Percentiles rank a stretch among this genome's conserved stretches.
These are phyloP conservation scores for Eurytoma adleriae DNA, from an alignment of 2,888 invertebrate species.

Conservation along the genomic window DNA sequence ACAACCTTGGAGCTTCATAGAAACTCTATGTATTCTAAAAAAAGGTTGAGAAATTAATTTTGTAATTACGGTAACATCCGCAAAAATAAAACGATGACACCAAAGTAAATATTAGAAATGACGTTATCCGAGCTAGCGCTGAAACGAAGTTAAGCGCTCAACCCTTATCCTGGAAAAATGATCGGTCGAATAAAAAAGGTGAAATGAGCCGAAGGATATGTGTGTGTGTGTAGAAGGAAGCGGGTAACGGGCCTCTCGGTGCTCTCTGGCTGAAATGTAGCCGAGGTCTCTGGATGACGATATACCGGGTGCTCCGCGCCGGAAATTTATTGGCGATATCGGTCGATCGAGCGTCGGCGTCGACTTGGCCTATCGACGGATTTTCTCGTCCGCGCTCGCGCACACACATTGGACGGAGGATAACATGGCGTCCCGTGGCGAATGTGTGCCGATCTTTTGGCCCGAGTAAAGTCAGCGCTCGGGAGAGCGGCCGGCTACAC, in stretches of 20 bases:
- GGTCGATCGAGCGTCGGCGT: slow-evolving; percentile 52
- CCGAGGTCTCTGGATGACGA: slow-evolving; percentile 3
- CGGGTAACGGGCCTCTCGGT: not conserved
- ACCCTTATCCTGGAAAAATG: no score
- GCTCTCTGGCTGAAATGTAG: slow-evolving; percentile 19
- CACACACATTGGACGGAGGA: slow-evolving; percentile 8
- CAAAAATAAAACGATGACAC: no score
- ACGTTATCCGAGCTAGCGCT: no score
- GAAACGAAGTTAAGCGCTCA: no score
- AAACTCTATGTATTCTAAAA: no score
- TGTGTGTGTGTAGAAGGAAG: not conserved
- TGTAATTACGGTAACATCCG: no score
- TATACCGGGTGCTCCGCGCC: slow-evolving; percentile 53
- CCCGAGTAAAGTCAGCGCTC: slow-evolving; percentile 1
- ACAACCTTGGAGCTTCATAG: no score
- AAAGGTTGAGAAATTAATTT: no score
- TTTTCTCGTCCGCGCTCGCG: slow-evolving; percentile 15
- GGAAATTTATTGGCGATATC: slow-evolving; percentile 59
- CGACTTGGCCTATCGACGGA: slow-evolving; percentile 43
- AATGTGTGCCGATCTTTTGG: slow-evolving; percentile 51
- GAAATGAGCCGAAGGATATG: no score
- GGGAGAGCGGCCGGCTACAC: slow-evolving; percentile 7
- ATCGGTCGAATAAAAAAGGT: no score
- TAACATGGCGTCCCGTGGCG: slow-evolving; percentile 54
- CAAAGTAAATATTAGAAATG: not conserved